Evolutionary conservation across 2,888 invertebrate species (phyloP).

Genomic region (Masnerella sp.): DNA sequence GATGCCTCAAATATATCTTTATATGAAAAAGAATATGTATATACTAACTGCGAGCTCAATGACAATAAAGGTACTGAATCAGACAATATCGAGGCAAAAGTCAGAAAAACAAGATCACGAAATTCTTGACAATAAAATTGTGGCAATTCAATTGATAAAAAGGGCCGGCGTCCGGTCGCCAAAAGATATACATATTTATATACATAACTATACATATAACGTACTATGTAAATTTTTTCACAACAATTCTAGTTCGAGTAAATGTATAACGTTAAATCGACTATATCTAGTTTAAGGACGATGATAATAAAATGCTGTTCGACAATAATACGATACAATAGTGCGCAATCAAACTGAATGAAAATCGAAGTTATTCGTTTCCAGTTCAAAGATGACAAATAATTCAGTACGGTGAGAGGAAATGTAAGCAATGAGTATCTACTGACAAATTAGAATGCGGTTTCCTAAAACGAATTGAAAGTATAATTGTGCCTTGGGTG

Average conservation of each 20-base stretch:
- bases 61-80: slow-evolving; percentile 54
- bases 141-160: slow-evolving; percentile 53
- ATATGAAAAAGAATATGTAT: slow-evolving; percentile 39
- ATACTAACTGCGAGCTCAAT: slow-evolving; percentile 56
- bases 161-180: slow-evolving; percentile 31
- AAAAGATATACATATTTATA: slow-evolving; percentile 50
- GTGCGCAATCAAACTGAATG: slow-evolving; percentile 63
- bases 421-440: slow-evolving; percentile 29
- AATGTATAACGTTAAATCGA: slow-evolving; percentile 65
- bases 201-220: slow-evolving; percentile 44
- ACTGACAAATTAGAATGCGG: slow-evolving; percentile 65
- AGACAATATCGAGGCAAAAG: slow-evolving; percentile 34
- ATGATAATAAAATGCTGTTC: slow-evolving; percentile 74
- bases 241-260: slow-evolving; percentile 72
- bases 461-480: slow-evolving; percentile 74
- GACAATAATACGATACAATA: slow-evolving; percentile 75
- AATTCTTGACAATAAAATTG: slow-evolving; percentile 62
- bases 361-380: slow-evolving; percentile 54
- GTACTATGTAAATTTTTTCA: slow-evolving; percentile 75
- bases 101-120: slow-evolving; percentile 33
- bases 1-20: slow-evolving; percentile 52
- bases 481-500: slow-evolving; percentile 77
- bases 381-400: slow-evolving; percentile 33
- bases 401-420: slow-evolving; percentile 20
- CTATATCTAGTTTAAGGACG: slow-evolving; percentile 61